Base-by-base conservation (phyloP, 64 coral and sea anemone genomes). In the Montipora sp. region DNA sequence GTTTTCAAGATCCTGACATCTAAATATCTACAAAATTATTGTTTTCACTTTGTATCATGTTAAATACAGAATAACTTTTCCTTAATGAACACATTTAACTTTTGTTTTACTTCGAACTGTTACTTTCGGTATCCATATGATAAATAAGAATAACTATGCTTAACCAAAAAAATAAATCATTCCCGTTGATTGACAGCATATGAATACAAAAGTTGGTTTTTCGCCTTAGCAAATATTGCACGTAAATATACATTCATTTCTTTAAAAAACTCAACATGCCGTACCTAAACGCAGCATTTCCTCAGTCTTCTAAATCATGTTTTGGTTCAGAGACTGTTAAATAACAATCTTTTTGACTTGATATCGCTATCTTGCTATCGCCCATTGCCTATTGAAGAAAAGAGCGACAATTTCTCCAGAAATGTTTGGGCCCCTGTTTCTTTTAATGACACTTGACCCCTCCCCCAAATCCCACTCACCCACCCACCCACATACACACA, bases 61-160 rank as follows among this genome's bases (percentile, higher is more conserved):
- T 85, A 71, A 85, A 85, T 83, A 83, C 24, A 67, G 1, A 59
- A 55, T 55, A 55, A 55, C 51, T 10, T 55, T 55, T 55, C 5
- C 6, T 82, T 82, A 43, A 45, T 82, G 2, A 43, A 65, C 66
- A 84, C 43, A 67, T 85, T 85, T 85, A 50, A 85, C 44, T 57
- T 57, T 11, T 22, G 44, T 23, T 72, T 47, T 71, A 71, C 46
- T 72, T 85, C 8, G 12, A 85, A 85, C 70, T 65, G 68, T 49
- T 48, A 51, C 66, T 85, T 81, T 59, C 68, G 43, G 27, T n/a
- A 72, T 85, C 65, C 82, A 48, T 51, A 50, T 47, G 82, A 85
- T 85, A 85, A 85, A 85, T 85, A 85, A 72, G 82, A 60, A 85
- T 85, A 83, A 71, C 82, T 85, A 85, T 85, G 65, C 23, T 85